Evolutionary conservation across 2,113 vertebrate species (phyloP).

Genomic region (Myanophis thanlyinensis): DNA sequence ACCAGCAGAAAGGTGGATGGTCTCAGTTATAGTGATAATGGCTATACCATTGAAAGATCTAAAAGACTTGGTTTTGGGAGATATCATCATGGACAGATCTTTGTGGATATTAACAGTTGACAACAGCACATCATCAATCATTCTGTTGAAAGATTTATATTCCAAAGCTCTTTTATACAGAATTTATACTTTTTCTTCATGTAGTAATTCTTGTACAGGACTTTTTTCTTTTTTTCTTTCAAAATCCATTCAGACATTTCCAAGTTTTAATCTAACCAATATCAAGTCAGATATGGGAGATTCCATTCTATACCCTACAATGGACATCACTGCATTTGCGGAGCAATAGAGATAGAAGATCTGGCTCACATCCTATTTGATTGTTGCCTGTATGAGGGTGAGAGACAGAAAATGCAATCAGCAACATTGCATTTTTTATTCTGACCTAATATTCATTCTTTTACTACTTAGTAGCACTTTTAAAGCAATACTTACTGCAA

Average conservation of each 20-base stretch:
- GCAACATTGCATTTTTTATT: too few relatives aligned
- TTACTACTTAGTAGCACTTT: too few relatives aligned
- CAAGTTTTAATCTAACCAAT: neutral
- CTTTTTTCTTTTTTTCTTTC: neutral
- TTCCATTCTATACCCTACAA: too few relatives aligned
- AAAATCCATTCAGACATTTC: neutral
- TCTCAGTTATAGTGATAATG: neutral
- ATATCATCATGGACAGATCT: neutral
- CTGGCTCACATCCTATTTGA: too few relatives aligned
- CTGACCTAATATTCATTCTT: too few relatives aligned
- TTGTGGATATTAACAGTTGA: neutral
- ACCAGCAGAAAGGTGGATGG: neutral
- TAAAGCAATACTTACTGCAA: too few relatives aligned
- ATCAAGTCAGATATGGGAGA: too few relatives aligned
- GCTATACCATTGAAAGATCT: neutral
- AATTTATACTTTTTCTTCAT: neutral
- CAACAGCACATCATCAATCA: neutral
- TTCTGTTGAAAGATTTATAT: neutral
- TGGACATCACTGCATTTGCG: too few relatives aligned
- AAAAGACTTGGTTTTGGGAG: neutral
- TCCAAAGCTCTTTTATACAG: neutral
- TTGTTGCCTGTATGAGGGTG: too few relatives aligned
- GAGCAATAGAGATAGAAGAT: too few relatives aligned
- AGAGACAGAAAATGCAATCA: too few relatives aligned
- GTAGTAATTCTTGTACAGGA: neutral